Evolutionary conservation across 2,888 invertebrate species (phyloP), one percentile per base, ranked within the genome.

Genomic region (Standfussiana lucernea): DNA sequence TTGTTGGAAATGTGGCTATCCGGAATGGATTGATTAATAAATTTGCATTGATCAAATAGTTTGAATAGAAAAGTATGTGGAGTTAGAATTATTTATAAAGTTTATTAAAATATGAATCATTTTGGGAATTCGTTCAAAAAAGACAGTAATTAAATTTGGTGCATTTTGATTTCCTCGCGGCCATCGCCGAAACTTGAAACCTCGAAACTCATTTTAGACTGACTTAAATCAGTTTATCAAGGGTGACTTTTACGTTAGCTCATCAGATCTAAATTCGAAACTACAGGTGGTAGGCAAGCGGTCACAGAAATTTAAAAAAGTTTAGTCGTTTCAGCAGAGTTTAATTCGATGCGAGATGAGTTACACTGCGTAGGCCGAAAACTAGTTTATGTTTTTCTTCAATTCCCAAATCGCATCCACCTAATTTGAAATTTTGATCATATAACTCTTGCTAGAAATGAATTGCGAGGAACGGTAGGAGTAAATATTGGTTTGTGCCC

Each of bases 401-500:
- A 68, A 75, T 72, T 70, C 67, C 67, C 37, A 53, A 68, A 67
- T 70, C 45, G 32, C 62, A 21, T 66, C 45, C 13, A 15, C 56
- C 47, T 47, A 56, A 61, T 72, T 75, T 56, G 13, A 62, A 83
- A 83, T 72, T 72, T 72, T 32, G 24, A 61, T 45, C 21, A 56
- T 37, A 24, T 28, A 53, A 40, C 35, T 62, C n/a, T 40, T 37
- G 32, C 32, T 28, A 28, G 37, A 67, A 78, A 75, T 64, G 18
- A 83, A 68, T 68, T 68, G n/a, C 18, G 15, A 62, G n/a, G 8
- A 50, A 67, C 18, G 13, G 42, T n/a, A 24, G 15, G 0, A 74
- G 35, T 56, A 61, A 56, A 72, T 69, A 76, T 70, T 67, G 28
- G 8, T n/a, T 59, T 8, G 18, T n/a, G 28, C 56, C 61, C 68